Base-by-base conservation (phyloP, 2,113 vertebrate species). In the Xiphorhynchus elegans region DNA sequence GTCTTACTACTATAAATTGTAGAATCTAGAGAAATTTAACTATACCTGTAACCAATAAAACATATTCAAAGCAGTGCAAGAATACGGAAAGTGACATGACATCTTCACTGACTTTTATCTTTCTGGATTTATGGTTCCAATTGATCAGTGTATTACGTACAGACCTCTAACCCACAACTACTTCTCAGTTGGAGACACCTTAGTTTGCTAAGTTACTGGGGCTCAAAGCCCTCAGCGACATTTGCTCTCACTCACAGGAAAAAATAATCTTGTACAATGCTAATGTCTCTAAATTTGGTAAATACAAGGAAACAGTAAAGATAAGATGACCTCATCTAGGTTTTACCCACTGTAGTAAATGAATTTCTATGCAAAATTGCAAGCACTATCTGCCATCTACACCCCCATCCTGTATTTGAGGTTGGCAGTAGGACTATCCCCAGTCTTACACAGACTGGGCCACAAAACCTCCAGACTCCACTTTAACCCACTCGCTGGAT, bases 91-190 rank as follows among this genome's bases (percentile, higher is more conserved):
- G 39, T 2, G 37, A 37, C 37, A 37, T 37, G 3, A 69, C 33
- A 90, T 88, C 50, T 81, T 80, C 33, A 59, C 20, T 77, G 85
- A 93, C 72, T 86, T 88, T 19, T 53, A 46, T 25, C 42, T 86
- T 69, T 67, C 31, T 28, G 63, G 31, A 39, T 80, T 80, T 35
- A 89, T 25, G 26, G 21, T 25, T 90, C 37, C 37, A 85, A 80
- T 35, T 23, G 20, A 89, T 42, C 39, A 81, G 42, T 16, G 29
- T 62, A 59, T 7, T 37, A 87, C 91, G 44, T 35, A 39, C 33
- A 68, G 33, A 84, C 7, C n/a, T 94, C 78, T 59, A 86, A 92
- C 8, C 13, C 59, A 77, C 19, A 67, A 58, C 33, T 55, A 9
- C 44, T 76, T 17, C 59, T 89, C 35, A 63, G 35, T 9, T 80